Evolutionary conservation across 2,888 invertebrate genomes (phyloP).

Genomic region (Ophonus ardosiacus): DNA sequence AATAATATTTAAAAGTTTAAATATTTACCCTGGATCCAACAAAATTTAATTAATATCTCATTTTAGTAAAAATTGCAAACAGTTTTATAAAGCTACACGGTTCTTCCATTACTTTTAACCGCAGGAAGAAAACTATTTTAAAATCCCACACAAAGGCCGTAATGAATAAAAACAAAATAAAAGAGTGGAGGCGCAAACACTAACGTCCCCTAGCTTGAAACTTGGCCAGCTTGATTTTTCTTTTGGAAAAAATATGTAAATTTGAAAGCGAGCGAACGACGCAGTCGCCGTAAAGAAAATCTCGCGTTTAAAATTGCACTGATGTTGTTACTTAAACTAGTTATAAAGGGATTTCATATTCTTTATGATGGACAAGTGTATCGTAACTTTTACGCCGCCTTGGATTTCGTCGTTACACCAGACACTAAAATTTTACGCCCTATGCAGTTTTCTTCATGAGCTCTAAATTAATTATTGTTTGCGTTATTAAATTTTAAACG

Average conservation of each 20-base stretch:
- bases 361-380: constrained; percentile 49
- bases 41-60: constrained; percentile 27
- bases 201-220: constrained; percentile 27
- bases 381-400: constrained; percentile 37
- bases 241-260: constrained; percentile 54
- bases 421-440: constrained; percentile 26
- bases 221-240: constrained; percentile 26
- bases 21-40: not conserved
- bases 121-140: constrained; percentile 42
- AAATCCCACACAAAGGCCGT: constrained; percentile 50
- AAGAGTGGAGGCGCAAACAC: constrained; percentile 23
- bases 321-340: constrained; percentile 58
- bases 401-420: constrained; percentile 8
- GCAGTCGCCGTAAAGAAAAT: constrained; percentile 36
- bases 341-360: constrained; percentile 59
- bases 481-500: not conserved
- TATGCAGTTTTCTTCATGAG: not conserved
- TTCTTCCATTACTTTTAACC: constrained; percentile 47
- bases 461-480: not conserved
- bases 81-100: constrained; percentile 26
- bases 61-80: constrained; percentile 24
- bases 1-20: not conserved
- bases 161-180: constrained; percentile 55
- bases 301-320: constrained; percentile 52
- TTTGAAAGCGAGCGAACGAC: constrained; percentile 43